Conservation (phyloP, 2,113 vertebrate genomes). For the Ictalurus punctatus region DNA sequence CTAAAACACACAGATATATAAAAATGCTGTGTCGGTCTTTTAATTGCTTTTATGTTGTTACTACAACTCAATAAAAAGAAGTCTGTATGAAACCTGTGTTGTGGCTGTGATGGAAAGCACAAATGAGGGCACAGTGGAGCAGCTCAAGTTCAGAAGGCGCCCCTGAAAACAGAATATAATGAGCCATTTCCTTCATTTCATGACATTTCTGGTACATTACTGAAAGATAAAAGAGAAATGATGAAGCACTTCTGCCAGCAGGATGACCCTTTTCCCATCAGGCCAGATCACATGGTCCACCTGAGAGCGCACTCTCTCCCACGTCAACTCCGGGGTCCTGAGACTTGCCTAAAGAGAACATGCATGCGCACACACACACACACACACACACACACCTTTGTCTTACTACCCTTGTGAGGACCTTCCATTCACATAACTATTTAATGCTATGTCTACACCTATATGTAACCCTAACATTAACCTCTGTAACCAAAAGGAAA, state of each 20-base stretch:
- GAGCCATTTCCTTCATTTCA: neutral
- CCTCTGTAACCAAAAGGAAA: neutral
- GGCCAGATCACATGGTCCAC: slow-evolving; percentile 99
- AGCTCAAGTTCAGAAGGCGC: slow-evolving; percentile 95
- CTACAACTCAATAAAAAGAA: slow-evolving; percentile 26
- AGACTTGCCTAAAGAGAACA: slow-evolving; percentile 83
- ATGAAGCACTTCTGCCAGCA: slow-evolving; percentile 88
- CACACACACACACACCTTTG: neutral
- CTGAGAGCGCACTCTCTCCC: slow-evolving; percentile 96
- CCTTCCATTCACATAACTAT: neutral
- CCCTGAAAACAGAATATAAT: slow-evolving; percentile 74
- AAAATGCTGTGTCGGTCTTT: neutral
- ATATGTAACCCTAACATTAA: neutral
- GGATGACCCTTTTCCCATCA: slow-evolving; percentile 91
- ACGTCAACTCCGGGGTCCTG: slow-evolving; percentile 94
- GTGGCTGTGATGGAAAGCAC: slow-evolving; percentile 98
- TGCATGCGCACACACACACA: neutral
- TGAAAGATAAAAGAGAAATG: neutral
- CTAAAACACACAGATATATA: slow-evolving; percentile 61
- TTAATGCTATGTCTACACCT: neutral
- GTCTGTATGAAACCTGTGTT: slow-evolving; percentile 81
- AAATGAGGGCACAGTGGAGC: slow-evolving; percentile 96
- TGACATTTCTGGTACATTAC: neutral
- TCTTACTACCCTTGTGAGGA: neutral
- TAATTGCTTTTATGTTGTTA: neutral